Percentiles rank a stretch among this genome's conserved stretches.
Evolutionary conservation across 1,140 invertebrate species (phyloP).

Genomic region (Drosophila sp.): DNA sequence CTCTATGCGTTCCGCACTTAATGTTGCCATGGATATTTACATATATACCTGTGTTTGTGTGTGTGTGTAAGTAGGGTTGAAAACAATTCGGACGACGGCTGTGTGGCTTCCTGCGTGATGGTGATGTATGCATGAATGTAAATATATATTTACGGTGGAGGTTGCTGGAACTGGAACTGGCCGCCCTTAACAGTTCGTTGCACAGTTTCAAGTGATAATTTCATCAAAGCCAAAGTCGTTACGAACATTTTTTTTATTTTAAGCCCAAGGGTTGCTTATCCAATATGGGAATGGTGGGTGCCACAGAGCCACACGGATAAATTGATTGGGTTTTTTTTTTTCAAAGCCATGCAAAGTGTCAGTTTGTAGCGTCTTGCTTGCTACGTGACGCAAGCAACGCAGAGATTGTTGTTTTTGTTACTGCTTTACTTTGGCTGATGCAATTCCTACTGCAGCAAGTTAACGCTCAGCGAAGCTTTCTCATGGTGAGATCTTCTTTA

Average conservation of each 20-base stretch:
- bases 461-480: constrained; percentile 12
- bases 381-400: constrained; percentile 33
- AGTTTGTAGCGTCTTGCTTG: constrained; percentile 6
- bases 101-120: constrained; percentile 43
- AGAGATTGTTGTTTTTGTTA: constrained; percentile 4
- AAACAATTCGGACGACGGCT: constrained; percentile 24
- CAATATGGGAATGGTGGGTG: constrained; percentile 10
- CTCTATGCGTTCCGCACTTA: constrained; percentile 23
- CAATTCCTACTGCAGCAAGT: constrained; percentile 19
- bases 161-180: constrained; percentile 52
- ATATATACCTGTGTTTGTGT: constrained; percentile 4
- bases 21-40: constrained; percentile 4
- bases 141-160: neutral
- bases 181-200: constrained; percentile 51
- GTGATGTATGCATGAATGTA: neutral
- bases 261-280: constrained; percentile 33
- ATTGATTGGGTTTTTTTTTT: neutral
- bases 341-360: constrained; percentile 2
- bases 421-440: constrained; percentile 19
- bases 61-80: constrained; percentile 36
- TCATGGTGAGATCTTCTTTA: constrained; percentile 13
- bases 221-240: constrained; percentile 47
- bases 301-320: constrained; percentile 14
- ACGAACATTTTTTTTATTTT: constrained; percentile 34
- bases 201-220: constrained; percentile 53